A percentile compares a stretch with the other conserved stretches of the same genome.
phyloP scores from a whole-genome alignment of 2,797 vertebrate species.

The Schizothorax lantsangensis region DNA sequence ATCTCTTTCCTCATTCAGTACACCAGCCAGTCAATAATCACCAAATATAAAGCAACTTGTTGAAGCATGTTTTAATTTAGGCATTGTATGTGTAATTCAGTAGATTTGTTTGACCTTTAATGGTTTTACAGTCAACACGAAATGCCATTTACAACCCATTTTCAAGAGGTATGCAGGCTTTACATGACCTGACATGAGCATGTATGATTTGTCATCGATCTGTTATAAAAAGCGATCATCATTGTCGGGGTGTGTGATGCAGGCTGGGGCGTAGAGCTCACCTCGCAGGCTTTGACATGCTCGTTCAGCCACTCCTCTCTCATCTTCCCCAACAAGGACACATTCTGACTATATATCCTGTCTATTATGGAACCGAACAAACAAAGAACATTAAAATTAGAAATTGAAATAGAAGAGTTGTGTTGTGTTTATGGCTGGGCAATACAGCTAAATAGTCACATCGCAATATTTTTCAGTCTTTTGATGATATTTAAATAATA shows the following conservation, averaged over 20 bases:
- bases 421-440: background rate
- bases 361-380: slow-evolving; percentile 73
- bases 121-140: background rate
- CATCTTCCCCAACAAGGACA: slow-evolving; percentile 79
- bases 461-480: background rate
- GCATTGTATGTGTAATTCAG: background rate
- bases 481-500: background rate
- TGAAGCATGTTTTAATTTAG: background rate
- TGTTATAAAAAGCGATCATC: background rate
- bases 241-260: background rate
- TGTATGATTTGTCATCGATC: background rate
- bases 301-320: slow-evolving; percentile 90
- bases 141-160: background rate
- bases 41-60: background rate
- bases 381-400: background rate
- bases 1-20: background rate
- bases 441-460: background rate
- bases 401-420: background rate
- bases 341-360: slow-evolving; percentile 81
- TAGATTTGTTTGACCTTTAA: background rate
- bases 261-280: slow-evolving; percentile 64
- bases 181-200: slow-evolving; percentile 5
- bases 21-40: background rate
- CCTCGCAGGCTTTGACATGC: slow-evolving; percentile 88
- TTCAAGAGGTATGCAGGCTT: background rate